phyloP scores from a whole-genome alignment of 1,140 invertebrate species.

The Arctopsyche grandis region DNA sequence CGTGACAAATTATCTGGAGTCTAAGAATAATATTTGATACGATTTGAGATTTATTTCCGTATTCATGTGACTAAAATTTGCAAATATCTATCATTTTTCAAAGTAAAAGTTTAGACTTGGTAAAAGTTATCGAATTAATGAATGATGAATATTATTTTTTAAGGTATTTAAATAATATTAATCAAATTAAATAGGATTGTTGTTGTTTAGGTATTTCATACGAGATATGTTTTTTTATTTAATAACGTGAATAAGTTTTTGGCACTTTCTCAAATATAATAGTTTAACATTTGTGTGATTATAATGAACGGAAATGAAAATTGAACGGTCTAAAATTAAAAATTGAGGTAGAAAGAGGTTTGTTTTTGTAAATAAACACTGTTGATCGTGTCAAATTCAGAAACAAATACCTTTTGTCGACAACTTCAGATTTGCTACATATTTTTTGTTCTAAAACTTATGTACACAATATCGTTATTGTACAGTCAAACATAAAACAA shows the following conservation, averaged over 20 bases:
- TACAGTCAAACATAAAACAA: neutral
- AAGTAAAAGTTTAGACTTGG: too few species aligned
- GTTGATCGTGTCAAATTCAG: neutral
- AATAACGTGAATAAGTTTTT: neutral
- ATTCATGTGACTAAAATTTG: too few species aligned
- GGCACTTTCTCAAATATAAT: slow-evolving; percentile 2
- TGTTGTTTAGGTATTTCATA: too few species aligned
- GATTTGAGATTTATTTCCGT: too few species aligned
- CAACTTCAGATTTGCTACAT: neutral
- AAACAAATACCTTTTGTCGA: neutral
- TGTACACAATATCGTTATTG: neutral
- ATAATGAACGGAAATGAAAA: neutral
- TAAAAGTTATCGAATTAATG: too few species aligned
- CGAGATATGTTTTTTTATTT: too few species aligned
- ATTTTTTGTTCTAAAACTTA: neutral
- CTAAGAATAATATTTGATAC: too few species aligned
- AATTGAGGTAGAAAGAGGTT: slow-evolving; percentile 20
- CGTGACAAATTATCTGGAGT: too few species aligned
- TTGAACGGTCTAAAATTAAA: neutral
- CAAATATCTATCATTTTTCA: too few species aligned
- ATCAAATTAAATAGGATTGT: too few species aligned
- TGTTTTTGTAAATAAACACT: slow-evolving; percentile 2
- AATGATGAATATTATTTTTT: too few species aligned
- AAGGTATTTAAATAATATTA: too few species aligned
- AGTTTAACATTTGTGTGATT: neutral